Evolutionary conservation across 2,888 invertebrate genomes (phyloP).

Genomic region (Philereme vetulata): DNA sequence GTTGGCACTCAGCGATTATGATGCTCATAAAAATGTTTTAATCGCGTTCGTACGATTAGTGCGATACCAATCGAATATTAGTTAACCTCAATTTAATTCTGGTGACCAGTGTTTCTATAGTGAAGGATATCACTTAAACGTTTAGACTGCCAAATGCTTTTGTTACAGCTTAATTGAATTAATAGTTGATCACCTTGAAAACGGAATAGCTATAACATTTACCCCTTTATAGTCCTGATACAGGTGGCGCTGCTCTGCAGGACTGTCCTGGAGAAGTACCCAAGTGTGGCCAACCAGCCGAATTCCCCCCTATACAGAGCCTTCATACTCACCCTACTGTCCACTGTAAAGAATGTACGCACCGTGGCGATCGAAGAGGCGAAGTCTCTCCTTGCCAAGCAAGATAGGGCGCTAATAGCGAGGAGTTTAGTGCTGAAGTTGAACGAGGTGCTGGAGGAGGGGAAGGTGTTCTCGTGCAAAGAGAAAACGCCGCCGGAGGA

Average conservation of each 20-base stretch:
- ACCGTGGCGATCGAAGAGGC: conserved; percentile 85
- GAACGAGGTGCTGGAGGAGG: conserved; percentile 85
- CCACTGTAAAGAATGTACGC: conserved; percentile 85
- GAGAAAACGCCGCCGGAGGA: conserved; percentile 70
- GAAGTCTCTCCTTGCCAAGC: conserved; percentile 84
- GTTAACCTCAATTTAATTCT: too few relatives aligned
- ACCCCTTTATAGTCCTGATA: conserved; percentile 82
- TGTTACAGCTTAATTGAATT: too few relatives aligned
- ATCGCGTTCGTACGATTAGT: too few relatives aligned
- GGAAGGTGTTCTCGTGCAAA: conserved; percentile 73
- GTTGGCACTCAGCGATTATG: too few relatives aligned
- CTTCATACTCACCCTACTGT: conserved; percentile 87
- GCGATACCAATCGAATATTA: too few relatives aligned
- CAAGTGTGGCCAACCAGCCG: conserved; percentile 86
- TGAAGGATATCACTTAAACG: too few relatives aligned
- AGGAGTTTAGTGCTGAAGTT: conserved; percentile 87
- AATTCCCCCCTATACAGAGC: conserved; percentile 88
- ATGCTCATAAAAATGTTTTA: too few relatives aligned
- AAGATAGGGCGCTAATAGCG: conserved; percentile 85
- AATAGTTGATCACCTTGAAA: conserved; percentile 31
- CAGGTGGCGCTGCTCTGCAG: conserved; percentile 90
- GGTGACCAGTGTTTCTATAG: too few relatives aligned
- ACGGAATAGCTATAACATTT: conserved; percentile 64
- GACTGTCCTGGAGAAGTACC: conserved; percentile 87
- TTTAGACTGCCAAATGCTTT: too few relatives aligned